Evolutionary conservation across 2,113 vertebrate genomes (phyloP).

Genomic region (Spermophilus dauricus): DNA sequence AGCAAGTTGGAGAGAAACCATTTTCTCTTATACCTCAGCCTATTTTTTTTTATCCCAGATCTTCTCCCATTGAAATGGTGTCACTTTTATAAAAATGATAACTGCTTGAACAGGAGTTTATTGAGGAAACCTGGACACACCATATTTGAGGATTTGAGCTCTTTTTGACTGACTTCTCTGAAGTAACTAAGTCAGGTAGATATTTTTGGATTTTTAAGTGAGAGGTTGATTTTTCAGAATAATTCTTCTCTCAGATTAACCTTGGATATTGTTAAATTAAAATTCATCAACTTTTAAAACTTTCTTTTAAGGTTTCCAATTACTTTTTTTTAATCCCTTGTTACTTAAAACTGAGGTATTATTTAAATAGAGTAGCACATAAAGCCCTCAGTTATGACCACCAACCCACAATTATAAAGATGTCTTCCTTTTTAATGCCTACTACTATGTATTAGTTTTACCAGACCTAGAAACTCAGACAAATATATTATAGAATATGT

Average conservation of each 20-base stretch:
- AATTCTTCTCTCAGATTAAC: not conserved
- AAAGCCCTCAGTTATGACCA: not conserved
- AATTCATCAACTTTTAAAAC: not conserved
- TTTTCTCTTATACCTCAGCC: not conserved
- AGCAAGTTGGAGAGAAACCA: not conserved
- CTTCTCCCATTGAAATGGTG: not conserved
- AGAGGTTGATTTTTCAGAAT: not conserved
- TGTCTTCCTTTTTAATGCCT: not conserved
- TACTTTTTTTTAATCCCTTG: not conserved
- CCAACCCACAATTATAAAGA: not conserved
- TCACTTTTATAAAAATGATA: not conserved
- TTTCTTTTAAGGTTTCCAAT: not conserved
- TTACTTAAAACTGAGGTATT: not conserved
- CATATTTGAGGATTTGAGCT: not conserved
- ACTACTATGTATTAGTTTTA: not conserved
- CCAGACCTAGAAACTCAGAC: not conserved
- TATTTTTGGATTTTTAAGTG: not conserved
- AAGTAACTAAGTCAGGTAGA: not conserved
- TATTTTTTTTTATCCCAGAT: not conserved
- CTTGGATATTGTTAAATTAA: constrained; percentile 19
- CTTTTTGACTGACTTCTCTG: not conserved
- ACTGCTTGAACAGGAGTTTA: not conserved
- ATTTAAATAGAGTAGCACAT: not conserved
- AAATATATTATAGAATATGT: not conserved
- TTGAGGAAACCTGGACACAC: not conserved